These are phyloP conservation scores for Sanderia malayensis DNA, from an alignment of 30 jellyfish, hydroid and myxozoan species.

Conservation along the genomic window DNA sequence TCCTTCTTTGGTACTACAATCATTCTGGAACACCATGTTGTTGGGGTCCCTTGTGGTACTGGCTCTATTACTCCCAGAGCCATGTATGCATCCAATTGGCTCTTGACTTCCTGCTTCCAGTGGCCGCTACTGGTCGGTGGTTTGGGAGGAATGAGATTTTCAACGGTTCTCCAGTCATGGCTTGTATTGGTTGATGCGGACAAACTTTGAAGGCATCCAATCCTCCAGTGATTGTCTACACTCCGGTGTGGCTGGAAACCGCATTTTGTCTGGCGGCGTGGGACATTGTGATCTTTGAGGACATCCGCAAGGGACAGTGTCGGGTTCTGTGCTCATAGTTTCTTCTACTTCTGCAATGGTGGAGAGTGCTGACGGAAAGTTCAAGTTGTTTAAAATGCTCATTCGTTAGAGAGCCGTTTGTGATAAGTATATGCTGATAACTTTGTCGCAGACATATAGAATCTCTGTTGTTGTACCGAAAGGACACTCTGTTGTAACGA, in stretches of 20 bases:
- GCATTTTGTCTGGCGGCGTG: not conserved
- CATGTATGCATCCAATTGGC: conserved; percentile 24
- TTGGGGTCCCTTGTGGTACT: conserved; percentile 48
- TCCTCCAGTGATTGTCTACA: not conserved
- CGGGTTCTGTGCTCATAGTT: not conserved
- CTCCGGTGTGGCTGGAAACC: not conserved
- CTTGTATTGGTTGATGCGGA: not conserved
- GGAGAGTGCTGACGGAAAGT: not conserved
- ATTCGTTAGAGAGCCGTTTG: not conserved
- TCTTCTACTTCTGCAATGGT: too few species aligned
- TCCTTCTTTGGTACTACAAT: conserved; percentile 47
- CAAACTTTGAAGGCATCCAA: not conserved
- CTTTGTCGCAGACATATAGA: not conserved
- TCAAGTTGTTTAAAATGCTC: not conserved
- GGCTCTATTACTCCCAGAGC: conserved; percentile 49
- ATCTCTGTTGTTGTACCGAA: not conserved
- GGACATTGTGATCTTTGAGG: not conserved
- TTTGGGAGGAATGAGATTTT: conserved; percentile 26
- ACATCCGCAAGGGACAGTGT: not conserved
- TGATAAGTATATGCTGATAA: not conserved
- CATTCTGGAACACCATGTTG: conserved; percentile 47
- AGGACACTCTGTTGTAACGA: not conserved
- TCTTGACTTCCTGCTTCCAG: conserved; percentile 20
- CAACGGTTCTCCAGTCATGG: conserved; percentile 3
- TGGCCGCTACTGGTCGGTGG: conserved; percentile 46